These are phyloP conservation scores for Nothobranchius furzeri DNA, from an alignment of 2,113 vertebrate genomes.

Conservation along the genomic window DNA sequence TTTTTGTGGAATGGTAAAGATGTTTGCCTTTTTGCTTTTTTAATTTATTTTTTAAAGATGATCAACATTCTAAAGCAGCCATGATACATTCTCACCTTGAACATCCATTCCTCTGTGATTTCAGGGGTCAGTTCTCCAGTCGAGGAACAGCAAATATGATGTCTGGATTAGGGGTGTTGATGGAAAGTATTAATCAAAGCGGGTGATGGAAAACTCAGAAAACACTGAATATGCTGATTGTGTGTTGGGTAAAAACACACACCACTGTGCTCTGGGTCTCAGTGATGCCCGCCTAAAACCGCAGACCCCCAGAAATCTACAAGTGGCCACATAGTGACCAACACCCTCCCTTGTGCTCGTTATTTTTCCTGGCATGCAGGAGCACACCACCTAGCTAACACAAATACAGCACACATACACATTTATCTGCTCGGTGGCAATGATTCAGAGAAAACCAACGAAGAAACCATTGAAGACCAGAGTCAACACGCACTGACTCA, in stretches of 20 bases:
- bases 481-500: conserved; percentile 64
- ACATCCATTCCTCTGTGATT: conserved; percentile 1
- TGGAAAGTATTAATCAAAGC: conserved; percentile 64
- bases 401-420: conserved; percentile 71
- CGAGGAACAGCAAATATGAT: conserved; percentile 48
- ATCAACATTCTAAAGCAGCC: too few species aligned
- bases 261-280: conserved; percentile 44
- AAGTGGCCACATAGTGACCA: conserved; percentile 61
- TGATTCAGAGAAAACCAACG: conserved; percentile 56
- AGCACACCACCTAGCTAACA: conserved; percentile 64
- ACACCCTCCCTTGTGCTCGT: conserved; percentile 71
- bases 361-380: conserved; percentile 69
- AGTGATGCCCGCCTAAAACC: conserved; percentile 48
- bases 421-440: conserved; percentile 65
- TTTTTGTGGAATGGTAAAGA: too few species aligned
- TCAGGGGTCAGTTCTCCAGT: conserved; percentile 39
- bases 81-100: not conserved
- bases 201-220: conserved; percentile 34
- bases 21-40: too few species aligned
- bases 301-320: conserved; percentile 64
- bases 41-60: too few species aligned
- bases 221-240: conserved; percentile 61
- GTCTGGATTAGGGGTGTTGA: conserved; percentile 29
- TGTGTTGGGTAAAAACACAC: conserved; percentile 46
- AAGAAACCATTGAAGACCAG: conserved; percentile 69